These are phyloP conservation scores for Sebastes fasciatus DNA, from an alignment of 2,113 vertebrate species.

Conservation along the genomic window DNA sequence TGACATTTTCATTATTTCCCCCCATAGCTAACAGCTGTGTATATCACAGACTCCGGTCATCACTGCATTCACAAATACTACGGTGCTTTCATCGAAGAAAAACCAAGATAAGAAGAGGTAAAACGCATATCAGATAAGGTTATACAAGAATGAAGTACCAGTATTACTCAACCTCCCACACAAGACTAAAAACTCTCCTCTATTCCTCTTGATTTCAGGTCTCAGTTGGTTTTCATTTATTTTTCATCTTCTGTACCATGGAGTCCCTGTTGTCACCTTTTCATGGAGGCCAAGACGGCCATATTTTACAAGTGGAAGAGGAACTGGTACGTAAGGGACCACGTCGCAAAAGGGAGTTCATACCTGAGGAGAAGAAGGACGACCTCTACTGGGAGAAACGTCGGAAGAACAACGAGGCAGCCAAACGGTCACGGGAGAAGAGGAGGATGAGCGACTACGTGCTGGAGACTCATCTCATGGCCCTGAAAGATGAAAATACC, in stretches of 20 bases:
- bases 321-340: constrained; percentile 41
- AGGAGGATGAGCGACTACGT: constrained; percentile 86
- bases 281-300: constrained; percentile 14
- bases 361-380: constrained; percentile 92
- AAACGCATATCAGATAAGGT: constrained; percentile 3
- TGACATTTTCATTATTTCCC: background rate
- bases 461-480: constrained; percentile 85
- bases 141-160: background rate
- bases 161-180: constrained; percentile 6
- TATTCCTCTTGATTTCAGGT: constrained; percentile 37
- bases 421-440: constrained; percentile 93
- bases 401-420: constrained; percentile 92
- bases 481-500: constrained; percentile 89
- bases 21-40: background rate
- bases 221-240: background rate
- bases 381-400: constrained; percentile 93
- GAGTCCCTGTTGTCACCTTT: constrained; percentile 53
- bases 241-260: constrained; percentile 58
- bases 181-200: background rate
- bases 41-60: background rate
- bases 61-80: background rate
- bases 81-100: background rate
- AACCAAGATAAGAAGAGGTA: background rate
- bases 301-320: constrained; percentile 4
- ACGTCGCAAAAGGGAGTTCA: constrained; percentile 91